Conservation (phyloP, 2,888 invertebrate species). For the Parnassius apollo region DNA sequence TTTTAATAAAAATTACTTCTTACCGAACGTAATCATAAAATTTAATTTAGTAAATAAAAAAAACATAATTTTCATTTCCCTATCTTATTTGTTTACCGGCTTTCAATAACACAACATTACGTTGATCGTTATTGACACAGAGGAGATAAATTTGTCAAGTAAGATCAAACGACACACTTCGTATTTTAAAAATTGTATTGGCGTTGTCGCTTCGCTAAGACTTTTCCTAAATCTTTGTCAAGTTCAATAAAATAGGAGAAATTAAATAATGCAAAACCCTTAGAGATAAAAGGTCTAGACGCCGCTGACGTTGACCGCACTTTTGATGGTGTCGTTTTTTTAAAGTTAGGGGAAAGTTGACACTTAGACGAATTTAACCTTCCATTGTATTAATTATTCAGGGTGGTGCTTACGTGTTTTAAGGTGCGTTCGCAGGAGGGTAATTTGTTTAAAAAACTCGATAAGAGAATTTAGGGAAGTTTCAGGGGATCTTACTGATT, state of each 20-base stretch:
- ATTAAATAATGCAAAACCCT: constrained; percentile 74
- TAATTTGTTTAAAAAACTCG: constrained; percentile 72
- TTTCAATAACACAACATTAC: constrained; percentile 37
- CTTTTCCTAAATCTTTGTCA: constrained; percentile 75
- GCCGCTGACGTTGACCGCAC: constrained; percentile 64
- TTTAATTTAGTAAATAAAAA: too few relatives aligned
- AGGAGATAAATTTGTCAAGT: constrained; percentile 71
- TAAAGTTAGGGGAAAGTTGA: constrained; percentile 77
- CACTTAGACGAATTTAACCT: constrained; percentile 79
- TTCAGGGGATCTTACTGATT: constrained; percentile 53
- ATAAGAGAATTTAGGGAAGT: constrained; percentile 70
- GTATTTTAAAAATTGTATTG: constrained; percentile 42
- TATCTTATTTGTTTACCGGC: constrained; percentile 56
- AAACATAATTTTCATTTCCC: constrained; percentile 7
- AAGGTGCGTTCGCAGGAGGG: constrained; percentile 73
- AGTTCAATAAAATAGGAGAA: constrained; percentile 74
- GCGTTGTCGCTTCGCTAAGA: constrained; percentile 47
- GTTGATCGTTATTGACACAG: constrained; percentile 59
- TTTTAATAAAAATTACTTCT: too few relatives aligned
- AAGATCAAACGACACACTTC: constrained; percentile 60
- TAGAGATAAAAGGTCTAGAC: constrained; percentile 76
- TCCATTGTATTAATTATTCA: constrained; percentile 81
- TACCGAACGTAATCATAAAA: too few relatives aligned
- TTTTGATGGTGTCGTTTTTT: constrained; percentile 77
- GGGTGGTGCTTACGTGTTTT: constrained; percentile 71